Evolutionary conservation across 2,888 invertebrate species (phyloP).

Genomic region (Melanchra persicariae): DNA sequence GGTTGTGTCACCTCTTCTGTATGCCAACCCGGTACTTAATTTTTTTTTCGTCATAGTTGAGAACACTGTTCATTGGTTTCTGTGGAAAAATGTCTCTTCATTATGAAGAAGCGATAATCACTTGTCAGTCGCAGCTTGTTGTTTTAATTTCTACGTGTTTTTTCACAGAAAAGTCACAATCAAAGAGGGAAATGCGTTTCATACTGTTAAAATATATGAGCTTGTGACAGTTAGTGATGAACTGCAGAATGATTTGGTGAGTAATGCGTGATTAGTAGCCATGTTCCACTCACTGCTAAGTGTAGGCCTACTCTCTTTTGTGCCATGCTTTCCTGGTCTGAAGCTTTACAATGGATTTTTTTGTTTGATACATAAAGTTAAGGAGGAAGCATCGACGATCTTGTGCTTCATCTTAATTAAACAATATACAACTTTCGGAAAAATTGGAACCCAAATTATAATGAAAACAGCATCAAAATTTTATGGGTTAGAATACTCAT

Average conservation of each 20-base stretch:
- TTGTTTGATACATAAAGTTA: too few species aligned
- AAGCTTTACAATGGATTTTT: neutral
- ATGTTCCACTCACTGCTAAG: neutral
- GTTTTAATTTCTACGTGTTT: neutral
- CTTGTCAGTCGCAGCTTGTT: too few species aligned
- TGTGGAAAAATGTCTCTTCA: neutral
- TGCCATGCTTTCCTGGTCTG: neutral
- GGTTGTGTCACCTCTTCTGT: neutral
- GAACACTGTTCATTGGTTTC: fast-evolving
- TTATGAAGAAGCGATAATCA: too few species aligned
- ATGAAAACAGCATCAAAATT: too few species aligned
- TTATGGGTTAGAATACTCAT: too few species aligned
- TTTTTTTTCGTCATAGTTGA: neutral
- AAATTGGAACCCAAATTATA: too few species aligned
- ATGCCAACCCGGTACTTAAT: neutral
- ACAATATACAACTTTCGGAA: too few species aligned
- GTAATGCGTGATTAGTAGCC: slow-evolving; percentile 20
- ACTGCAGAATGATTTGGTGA: slow-evolving; percentile 74
- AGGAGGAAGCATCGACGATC: too few species aligned
- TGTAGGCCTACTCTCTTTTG: neutral
- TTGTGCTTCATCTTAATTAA: too few species aligned
- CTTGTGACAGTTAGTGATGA: slow-evolving; percentile 67
- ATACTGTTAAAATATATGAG: slow-evolving; percentile 72
- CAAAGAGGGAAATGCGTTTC: slow-evolving; percentile 72
- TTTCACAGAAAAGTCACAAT: slow-evolving; percentile 76